Percentiles rank a stretch among this genome's conserved stretches.
These are phyloP conservation scores for Heterotilapia buettikoferi DNA, from an alignment of 2,113 vertebrate genomes.

Conservation along the genomic window DNA sequence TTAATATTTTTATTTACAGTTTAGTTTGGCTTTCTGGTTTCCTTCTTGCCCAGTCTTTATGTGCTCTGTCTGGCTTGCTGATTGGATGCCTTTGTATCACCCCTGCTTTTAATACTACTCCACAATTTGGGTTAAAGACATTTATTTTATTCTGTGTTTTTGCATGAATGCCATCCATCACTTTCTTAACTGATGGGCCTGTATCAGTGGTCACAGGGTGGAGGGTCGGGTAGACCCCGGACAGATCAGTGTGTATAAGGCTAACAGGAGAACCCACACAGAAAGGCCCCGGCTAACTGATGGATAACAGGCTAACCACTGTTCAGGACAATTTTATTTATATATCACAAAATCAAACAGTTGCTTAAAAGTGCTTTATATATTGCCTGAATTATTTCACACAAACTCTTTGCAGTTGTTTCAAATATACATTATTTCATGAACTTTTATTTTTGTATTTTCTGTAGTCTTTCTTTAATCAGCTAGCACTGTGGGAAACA, in stretches of 20 bases:
- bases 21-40: neutral
- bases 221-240: neutral
- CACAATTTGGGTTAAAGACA: neutral
- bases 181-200: neutral
- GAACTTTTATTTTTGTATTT: neutral
- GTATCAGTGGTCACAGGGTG: neutral
- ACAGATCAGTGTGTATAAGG: neutral
- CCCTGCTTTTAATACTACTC: neutral
- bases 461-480: neutral
- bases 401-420: neutral
- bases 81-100: neutral
- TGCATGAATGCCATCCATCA: neutral
- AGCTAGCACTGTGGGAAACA: neutral
- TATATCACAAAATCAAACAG: neutral
- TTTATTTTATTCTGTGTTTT: neutral
- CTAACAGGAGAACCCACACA: neutral
- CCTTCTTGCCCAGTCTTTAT: neutral
- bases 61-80: neutral
- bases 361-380: neutral
- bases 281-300: neutral
- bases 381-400: neutral
- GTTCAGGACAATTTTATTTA: neutral
- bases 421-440: neutral
- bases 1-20: neutral
- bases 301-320: neutral